Base-by-base conservation (phyloP, 2,888 invertebrate genomes). In the Anticlea derivata region DNA sequence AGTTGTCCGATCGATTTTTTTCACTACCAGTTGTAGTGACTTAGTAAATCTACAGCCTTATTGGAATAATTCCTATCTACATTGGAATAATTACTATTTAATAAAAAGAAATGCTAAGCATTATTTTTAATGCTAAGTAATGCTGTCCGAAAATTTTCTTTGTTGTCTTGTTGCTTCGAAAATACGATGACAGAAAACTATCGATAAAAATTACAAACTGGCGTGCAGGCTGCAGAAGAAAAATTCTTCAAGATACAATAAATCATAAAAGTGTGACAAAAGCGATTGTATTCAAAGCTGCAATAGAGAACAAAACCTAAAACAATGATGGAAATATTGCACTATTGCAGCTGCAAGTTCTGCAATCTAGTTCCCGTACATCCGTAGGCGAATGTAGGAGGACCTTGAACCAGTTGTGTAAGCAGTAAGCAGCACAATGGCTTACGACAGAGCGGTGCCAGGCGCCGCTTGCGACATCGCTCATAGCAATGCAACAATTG, bases 371-470 rank as follows among this genome's bases (percentile, higher is more conserved):
- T 86, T 85, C 86, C 84, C 86, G 84, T 69, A 86, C 82, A 86
- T 88, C 88, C 86, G 86, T 73, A 68, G 85, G 83, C 86, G 84
- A 88, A 82, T 80, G 89, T 81, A 84, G 46, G 40, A 26, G 76
- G 86, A 86, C 89, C 89, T 90, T 90, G 90, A 88, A 86, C 88
- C 87, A 89, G 70, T 90, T 90, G 89, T 80, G 88, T 86, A 88
- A 89, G 81, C 77, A 68, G 52, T 29, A 48, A 47, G 39, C 53
- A 69, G 75, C 74, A 87, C 87, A 86, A 87, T 88, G 77, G 83
- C 80, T 89, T 89, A 83, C 90, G 82, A 86, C 84, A 89, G 79
- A 72, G 65, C 70, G 66, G 80, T 79, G 83, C 84, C 82, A 77
- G 82, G 78, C 84, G 75, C 78, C 67, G 73, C 73, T 88, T 89